Base-by-base conservation (phyloP, 2,113 vertebrate genomes). In the Natator depressus region DNA sequence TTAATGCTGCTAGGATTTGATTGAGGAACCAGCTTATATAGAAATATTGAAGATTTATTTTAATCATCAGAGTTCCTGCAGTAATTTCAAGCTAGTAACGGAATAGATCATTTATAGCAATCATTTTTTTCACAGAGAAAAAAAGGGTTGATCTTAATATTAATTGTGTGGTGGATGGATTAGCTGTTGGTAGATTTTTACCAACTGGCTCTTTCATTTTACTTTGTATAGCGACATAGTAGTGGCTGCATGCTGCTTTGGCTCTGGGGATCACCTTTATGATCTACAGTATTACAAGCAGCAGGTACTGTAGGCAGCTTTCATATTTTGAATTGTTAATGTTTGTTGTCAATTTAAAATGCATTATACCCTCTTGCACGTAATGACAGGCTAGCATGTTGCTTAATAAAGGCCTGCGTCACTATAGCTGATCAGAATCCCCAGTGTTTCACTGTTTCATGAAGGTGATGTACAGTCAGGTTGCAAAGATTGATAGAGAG, bases 391-490 rank as follows among this genome's bases (percentile, higher is more conserved):
- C 94, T 1, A 24, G 94, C 3, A 5, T 94, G 76, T 93, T 96
- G 96, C 94, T 98, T 98, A 97, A 98, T 98, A 98, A 97, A 98
- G 98, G 96, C 97, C 98, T 96, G 25, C 88, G 95, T 97, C 93
- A 31, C 94, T 93, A 38, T 87, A 95, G 95, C 97, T 96, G 91
- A 96, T 96, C 69, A 82, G 88, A 62, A 29, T 98, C 97, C 97
- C 97, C 82, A 62, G 96, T 95, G 97, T 97, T 97, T 96, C 97
- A 89, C 94, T 97, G 98, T 98, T 98, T 99, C 98, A 98, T 98
- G 98, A 98, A 98, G 97, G 95, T 96, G 97, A 98, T 97, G 94
- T 97, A 94, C 97, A 97, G 85, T 97, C 93, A 96, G 96, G 96
- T 96, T 97, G 94, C 1, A 0, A 93, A 97, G 97, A 98, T 90